These are phyloP conservation scores for Uropsilus gracilis DNA, from an alignment of 2,113 vertebrate species.

Conservation along the genomic window DNA sequence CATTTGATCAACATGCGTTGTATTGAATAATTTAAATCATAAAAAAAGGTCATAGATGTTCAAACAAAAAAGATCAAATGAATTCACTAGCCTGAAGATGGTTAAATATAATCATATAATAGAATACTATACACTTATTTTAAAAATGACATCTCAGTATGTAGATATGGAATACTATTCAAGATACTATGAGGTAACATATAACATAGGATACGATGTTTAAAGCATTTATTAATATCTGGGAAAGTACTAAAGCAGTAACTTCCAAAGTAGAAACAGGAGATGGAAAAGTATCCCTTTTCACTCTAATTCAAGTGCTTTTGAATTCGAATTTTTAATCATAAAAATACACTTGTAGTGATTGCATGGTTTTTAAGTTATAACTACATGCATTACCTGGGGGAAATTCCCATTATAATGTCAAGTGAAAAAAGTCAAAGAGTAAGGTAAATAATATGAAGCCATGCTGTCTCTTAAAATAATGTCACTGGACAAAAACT, in stretches of 20 bases:
- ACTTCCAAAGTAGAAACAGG: constrained; percentile 3
- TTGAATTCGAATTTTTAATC: constrained; percentile 2
- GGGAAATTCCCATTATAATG: background rate
- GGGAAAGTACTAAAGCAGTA: background rate
- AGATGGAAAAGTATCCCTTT: background rate
- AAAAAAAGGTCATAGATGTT: background rate
- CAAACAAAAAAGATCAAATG: constrained; percentile 40
- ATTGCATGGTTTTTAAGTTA: background rate
- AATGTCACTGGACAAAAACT: background rate
- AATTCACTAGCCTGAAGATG: background rate
- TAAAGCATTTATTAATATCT: constrained; percentile 12
- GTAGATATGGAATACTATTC: background rate
- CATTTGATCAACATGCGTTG: background rate
- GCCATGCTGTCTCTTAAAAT: background rate
- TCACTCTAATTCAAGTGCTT: background rate
- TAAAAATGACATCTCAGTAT: background rate
- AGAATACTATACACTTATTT: background rate
- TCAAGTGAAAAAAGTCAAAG: constrained; percentile 12
- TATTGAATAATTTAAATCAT: constrained; percentile 39
- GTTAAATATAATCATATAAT: background rate
- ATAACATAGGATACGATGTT: background rate
- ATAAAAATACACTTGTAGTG: background rate
- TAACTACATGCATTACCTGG: background rate
- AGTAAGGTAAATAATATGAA: background rate
- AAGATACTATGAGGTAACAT: background rate